Evolutionary conservation across 2,113 vertebrate genomes (phyloP), one percentile per base, ranked within the genome.

Genomic region (Strix aluco): DNA sequence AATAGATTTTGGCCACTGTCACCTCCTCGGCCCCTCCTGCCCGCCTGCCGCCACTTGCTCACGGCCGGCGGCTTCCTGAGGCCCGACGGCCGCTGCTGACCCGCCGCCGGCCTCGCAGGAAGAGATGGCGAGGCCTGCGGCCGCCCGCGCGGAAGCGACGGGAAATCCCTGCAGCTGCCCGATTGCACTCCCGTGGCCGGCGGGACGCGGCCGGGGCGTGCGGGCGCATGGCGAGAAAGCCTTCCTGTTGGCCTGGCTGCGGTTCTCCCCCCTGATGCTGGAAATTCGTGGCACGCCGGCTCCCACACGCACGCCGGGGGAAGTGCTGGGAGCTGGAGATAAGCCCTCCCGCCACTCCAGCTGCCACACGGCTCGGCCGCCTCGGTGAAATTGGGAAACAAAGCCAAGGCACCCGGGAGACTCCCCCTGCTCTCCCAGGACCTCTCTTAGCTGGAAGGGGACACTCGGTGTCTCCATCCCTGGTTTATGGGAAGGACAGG

Each of bases 271-370:
- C 95, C 92, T 0, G 88, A 0, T 34, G 88, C 92, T 96, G 97
- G 96, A 97, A 96, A 97, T 98, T 94, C 69, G 94, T 97, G 98
- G 98, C 98, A 98, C 61, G 94, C 97, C 96, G 97, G 97, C 98
- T 99, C 98, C 96, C 97, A 98, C 97, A 98, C 98, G 98, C 98
- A 98, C 74, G 57, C 65, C 96, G 29, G 96, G 98, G 99, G 99
- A 99, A 99, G 98, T 99, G 98, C 99, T 99, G 99, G 97, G 98
- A 98, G 98, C 96, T 92, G 98, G 91, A 99, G 99, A 99, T 99
- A 99, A 98, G 99, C 97, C 44, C 78, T 87, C 91, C 89, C 44
- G 94, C 97, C 91, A 92, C 96, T 96, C 91, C 86, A 84, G 96
- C 97, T 97, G 97, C 98, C 98, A 98, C 97, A 90, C 51, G 15